Evolutionary conservation across 2,113 vertebrate genomes (phyloP).

Genomic region (Mesoclemmys tuberculata): DNA sequence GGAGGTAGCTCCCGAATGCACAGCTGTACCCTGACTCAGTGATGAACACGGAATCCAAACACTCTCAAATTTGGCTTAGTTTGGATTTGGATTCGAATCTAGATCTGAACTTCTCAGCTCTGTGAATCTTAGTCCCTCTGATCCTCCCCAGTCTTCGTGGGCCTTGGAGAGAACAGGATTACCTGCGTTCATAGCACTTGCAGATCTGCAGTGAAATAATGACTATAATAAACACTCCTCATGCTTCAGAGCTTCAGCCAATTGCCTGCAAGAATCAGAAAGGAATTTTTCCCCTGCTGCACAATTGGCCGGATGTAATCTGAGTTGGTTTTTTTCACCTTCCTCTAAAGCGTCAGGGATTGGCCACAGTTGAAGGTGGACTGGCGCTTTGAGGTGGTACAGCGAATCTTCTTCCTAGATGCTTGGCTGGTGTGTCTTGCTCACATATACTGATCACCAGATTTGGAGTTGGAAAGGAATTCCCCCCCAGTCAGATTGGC

Average conservation of each 20-base stretch:
- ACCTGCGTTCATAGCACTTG: not conserved
- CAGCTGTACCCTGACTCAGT: not conserved
- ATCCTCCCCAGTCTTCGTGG: not conserved
- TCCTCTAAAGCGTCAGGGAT: not conserved
- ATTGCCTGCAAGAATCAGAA: not conserved
- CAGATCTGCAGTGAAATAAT: not conserved
- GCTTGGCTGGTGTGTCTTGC: no score
- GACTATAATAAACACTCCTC: not conserved
- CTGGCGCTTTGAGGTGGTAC: not conserved
- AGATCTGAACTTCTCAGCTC: not conserved
- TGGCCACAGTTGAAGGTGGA: not conserved
- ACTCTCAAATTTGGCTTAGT: not conserved
- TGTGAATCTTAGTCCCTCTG: not conserved
- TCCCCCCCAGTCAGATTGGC: no score
- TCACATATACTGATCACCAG: no score
- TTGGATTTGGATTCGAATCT: constrained; percentile 14
- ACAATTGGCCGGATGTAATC: not conserved
- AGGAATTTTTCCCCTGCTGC: not conserved
- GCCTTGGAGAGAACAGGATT: not conserved
- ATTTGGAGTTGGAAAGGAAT: no score
- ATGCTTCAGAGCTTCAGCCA: not conserved
- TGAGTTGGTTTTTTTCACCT: not conserved
- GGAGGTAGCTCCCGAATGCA: constrained; percentile 14
- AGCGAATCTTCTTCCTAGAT: not conserved
- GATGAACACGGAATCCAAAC: constrained; percentile 20